Evolutionary conservation across 1,140 invertebrate species (phyloP).

Genomic region (Pseudomyrmex flavicornis): DNA sequence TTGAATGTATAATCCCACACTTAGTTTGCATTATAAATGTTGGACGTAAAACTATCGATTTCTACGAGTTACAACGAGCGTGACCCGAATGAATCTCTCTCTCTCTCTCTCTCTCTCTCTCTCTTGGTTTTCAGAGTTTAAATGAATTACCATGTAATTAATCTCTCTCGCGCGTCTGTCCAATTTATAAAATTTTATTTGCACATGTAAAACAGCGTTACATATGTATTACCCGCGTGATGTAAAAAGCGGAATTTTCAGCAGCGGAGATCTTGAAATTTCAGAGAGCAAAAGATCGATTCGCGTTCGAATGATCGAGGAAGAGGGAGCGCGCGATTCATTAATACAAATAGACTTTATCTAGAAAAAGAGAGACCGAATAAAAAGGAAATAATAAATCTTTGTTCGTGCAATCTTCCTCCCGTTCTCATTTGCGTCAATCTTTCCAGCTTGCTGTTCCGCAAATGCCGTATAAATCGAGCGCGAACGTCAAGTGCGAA

Average conservation of each 20-base stretch:
- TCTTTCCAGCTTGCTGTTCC: constrained; percentile 19
- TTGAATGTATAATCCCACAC: constrained; percentile 43
- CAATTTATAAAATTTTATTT: too few relatives aligned
- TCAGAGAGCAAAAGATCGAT: not conserved
- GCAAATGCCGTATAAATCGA: constrained; percentile 42
- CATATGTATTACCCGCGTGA: too few relatives aligned
- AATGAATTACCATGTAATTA: not conserved
- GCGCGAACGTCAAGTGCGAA: constrained; percentile 4
- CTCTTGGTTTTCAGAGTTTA: not conserved
- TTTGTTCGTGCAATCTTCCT: constrained; percentile 19
- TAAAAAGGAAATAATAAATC: constrained; percentile 27
- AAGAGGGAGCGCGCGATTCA: not conserved
- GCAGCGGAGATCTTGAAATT: not conserved
- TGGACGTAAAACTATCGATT: constrained; percentile 8
- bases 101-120: too few relatives aligned
- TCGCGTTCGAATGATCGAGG: too few relatives aligned
- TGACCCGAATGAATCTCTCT: not conserved
- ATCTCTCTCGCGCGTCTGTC: too few relatives aligned
- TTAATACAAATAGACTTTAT: constrained; percentile 15
- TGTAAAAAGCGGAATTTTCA: too few relatives aligned
- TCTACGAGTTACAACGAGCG: not conserved
- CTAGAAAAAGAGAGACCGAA: not conserved
- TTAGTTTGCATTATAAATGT: constrained; percentile 45
- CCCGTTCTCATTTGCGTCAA: constrained; percentile 42
- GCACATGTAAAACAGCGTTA: too few relatives aligned